Conservation (phyloP, 2,888 invertebrate genomes). For the Prenolepis imparis region DNA sequence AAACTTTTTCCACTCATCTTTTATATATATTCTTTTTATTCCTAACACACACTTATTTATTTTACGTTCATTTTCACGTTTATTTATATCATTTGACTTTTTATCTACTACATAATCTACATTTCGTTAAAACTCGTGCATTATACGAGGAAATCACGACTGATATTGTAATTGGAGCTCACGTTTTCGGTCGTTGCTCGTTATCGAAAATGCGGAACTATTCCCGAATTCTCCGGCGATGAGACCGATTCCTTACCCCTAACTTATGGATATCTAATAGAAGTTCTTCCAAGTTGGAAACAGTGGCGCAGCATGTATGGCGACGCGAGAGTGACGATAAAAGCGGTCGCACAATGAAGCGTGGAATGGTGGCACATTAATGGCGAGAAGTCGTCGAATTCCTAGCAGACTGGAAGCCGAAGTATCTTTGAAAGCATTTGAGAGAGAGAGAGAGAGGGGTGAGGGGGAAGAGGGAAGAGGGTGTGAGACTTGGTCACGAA, state of each 20-base stretch:
- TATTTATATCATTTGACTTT: neutral
- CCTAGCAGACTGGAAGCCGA: conserved; percentile 69
- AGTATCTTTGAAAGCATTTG: conserved; percentile 70
- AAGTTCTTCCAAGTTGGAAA: conserved; percentile 80
- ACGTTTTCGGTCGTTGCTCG: conserved; percentile 11
- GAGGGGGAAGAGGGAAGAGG: conserved; percentile 30
- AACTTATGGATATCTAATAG: conserved; percentile 81
- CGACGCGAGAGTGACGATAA: conserved; percentile 50
- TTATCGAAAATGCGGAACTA: conserved; percentile 71
- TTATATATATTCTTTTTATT: no score
- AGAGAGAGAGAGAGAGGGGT: neutral
- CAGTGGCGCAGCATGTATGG: conserved; percentile 60
- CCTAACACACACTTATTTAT: neutral
- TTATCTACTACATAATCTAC: neutral
- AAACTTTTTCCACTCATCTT: no score
- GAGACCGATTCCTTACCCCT: conserved; percentile 78
- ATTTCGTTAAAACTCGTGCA: neutral
- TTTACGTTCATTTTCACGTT: neutral
- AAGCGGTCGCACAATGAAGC: conserved; percentile 78
- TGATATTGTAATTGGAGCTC: conserved; percentile 4
- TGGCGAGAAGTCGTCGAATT: conserved; percentile 79
- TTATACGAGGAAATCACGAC: neutral
- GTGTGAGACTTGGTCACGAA: conserved; percentile 59
- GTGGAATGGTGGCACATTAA: conserved; percentile 78
- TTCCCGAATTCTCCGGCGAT: conserved; percentile 77